Percentiles rank a stretch among this genome's conserved stretches.
Conservation (phyloP, 2,113 vertebrate species). For the Saimiri boliviensis region DNA sequence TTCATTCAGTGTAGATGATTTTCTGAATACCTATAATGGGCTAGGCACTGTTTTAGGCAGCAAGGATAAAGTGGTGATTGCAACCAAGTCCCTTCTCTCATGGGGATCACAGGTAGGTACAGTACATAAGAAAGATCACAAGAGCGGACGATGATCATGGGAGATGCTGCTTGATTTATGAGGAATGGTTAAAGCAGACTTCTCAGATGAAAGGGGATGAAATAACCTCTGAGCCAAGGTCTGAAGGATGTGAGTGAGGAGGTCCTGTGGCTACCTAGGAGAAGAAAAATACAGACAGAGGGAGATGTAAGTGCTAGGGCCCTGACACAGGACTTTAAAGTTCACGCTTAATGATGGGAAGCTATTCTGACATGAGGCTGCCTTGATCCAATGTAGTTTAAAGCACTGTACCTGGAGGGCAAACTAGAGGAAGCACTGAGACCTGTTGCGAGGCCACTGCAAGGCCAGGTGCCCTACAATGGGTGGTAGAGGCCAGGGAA, state of each 20-base stretch:
- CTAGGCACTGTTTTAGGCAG: background rate
- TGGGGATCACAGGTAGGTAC: background rate
- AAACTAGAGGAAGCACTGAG: background rate
- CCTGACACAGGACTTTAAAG: background rate
- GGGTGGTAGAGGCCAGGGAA: background rate
- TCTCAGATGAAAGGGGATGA: background rate
- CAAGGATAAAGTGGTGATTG: background rate
- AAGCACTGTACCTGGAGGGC: background rate
- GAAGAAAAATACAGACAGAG: background rate
- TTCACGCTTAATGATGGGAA: background rate
- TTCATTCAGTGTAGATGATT: background rate
- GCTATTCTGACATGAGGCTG: background rate
- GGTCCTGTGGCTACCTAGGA: background rate
- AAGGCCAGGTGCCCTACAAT: background rate
- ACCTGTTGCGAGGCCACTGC: background rate
- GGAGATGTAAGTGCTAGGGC: too few species aligned
- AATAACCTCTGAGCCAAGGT: background rate
- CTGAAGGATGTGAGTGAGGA: background rate
- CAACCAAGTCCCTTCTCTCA: background rate
- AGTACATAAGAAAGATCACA: accelerated
- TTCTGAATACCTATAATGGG: background rate
- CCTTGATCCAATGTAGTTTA: background rate
- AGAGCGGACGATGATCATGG: background rate
- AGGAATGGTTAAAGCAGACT: background rate
- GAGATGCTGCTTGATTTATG: accelerated